Conservation (phyloP, 2,888 invertebrate species). For the Phania funesta region DNA sequence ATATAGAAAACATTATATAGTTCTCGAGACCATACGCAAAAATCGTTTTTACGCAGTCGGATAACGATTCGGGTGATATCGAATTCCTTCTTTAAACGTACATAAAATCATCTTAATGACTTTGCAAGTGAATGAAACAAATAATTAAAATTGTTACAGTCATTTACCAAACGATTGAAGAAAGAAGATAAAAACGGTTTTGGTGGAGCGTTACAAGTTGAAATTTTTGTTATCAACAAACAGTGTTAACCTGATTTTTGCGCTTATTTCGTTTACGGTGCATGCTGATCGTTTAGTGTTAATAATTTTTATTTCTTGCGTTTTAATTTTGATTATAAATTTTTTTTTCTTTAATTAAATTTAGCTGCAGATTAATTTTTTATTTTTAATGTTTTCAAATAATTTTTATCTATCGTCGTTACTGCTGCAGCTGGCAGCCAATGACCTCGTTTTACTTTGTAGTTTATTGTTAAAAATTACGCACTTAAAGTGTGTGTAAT, state of each 20-base stretch:
- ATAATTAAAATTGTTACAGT: constrained; percentile 44
- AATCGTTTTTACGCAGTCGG: too few species aligned
- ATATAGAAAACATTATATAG: too few species aligned
- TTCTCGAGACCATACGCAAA: too few species aligned
- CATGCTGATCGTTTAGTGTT: constrained; percentile 21
- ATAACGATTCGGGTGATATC: too few species aligned
- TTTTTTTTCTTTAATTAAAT: neutral
- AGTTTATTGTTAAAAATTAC: constrained; percentile 33
- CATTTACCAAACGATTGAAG: constrained; percentile 37
- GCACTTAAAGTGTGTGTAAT: constrained; percentile 54
- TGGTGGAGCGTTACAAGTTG: too few species aligned
- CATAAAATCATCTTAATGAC: too few species aligned
- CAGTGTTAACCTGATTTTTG: constrained; percentile 53
- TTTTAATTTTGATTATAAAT: constrained; percentile 29
- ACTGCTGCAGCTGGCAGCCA: constrained; percentile 17
- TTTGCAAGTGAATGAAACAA: neutral
- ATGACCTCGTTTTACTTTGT: constrained; percentile 52
- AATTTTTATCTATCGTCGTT: neutral
- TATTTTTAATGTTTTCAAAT: neutral
- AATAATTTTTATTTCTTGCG: neutral
- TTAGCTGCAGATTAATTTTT: constrained; percentile 1
- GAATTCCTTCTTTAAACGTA: too few species aligned
- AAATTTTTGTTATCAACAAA: neutral
- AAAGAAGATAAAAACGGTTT: too few species aligned
- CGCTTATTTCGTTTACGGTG: constrained; percentile 25